Evolutionary conservation across 2,113 vertebrate species (phyloP).

Genomic region (Scophthalmus maximus): DNA sequence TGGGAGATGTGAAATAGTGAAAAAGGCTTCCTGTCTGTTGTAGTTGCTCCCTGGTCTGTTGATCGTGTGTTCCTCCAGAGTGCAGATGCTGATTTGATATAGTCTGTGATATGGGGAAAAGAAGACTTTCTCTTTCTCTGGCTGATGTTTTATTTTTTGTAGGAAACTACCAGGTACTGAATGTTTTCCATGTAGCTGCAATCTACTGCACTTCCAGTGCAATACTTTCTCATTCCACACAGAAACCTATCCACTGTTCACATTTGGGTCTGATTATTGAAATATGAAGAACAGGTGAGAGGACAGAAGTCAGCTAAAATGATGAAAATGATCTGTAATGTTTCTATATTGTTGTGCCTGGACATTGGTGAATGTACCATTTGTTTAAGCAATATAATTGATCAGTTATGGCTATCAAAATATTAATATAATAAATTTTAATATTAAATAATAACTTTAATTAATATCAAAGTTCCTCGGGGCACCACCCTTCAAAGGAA

Average conservation of each 20-base stretch:
- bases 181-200: conserved; percentile 10
- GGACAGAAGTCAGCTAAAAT: neutral
- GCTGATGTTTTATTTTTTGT: conserved; percentile 26
- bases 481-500: too few relatives aligned
- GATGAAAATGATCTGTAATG: conserved; percentile 16
- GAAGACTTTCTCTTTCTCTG: conserved; percentile 29
- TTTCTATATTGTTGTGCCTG: too few relatives aligned
- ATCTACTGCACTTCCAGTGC: conserved; percentile 6
- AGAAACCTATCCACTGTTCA: neutral
- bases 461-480: too few relatives aligned
- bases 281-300: conserved; percentile 10
- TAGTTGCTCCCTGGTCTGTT: conserved; percentile 35
- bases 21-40: conserved; percentile 33
- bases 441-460: too few relatives aligned
- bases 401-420: too few relatives aligned
- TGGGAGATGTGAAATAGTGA: conserved; percentile 15
- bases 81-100: conserved; percentile 56
- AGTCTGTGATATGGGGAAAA: neutral
- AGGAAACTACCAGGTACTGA: conserved; percentile 13
- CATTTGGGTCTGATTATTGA: conserved; percentile 24
- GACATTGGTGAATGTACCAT: too few relatives aligned
- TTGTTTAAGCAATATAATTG: too few relatives aligned
- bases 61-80: neutral
- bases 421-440: too few relatives aligned
- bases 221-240: conserved; percentile 12